Evolutionary conservation across 2,888 invertebrate species (phyloP).

Genomic region (Acleris laterana): DNA sequence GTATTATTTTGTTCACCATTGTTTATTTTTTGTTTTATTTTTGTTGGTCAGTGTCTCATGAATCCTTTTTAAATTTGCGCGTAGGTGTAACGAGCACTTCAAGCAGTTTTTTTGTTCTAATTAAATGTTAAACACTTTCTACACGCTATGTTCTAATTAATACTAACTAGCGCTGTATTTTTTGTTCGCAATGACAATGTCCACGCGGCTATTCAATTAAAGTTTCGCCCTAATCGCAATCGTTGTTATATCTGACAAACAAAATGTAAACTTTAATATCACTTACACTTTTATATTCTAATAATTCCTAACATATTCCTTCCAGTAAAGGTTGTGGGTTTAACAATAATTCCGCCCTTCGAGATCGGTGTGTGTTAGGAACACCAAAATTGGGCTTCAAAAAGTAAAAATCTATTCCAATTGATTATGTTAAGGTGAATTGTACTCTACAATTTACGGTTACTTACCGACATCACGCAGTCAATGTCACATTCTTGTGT

Average conservation of each 20-base stretch:
- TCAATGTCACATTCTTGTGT: constrained; percentile 67
- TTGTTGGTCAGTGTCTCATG: constrained; percentile 65
- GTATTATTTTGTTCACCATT: constrained; percentile 56
- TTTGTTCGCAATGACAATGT: neutral
- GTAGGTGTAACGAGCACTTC: constrained; percentile 50
- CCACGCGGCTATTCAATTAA: constrained; percentile 2
- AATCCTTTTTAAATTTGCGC: constrained; percentile 29
- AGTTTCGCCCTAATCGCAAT: constrained; percentile 13
- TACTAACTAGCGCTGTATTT: constrained; percentile 19
- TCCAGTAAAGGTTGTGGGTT: constrained; percentile 64
- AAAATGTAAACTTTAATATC: constrained; percentile 9
- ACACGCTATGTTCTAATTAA: constrained; percentile 25
- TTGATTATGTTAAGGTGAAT: constrained; percentile 34
- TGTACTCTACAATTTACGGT: constrained; percentile 23
- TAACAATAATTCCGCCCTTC: constrained; percentile 18
- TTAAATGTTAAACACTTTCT: constrained; percentile 56
- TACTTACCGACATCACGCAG: constrained; percentile 55
- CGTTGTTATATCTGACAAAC: constrained; percentile 11
- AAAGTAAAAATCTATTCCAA: constrained; percentile 45
- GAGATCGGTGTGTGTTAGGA: constrained; percentile 41
- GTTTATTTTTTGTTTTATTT: constrained; percentile 59
- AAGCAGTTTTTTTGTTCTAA: constrained; percentile 52
- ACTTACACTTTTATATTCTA: constrained; percentile 47
- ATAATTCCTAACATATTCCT: constrained; percentile 55
- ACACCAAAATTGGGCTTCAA: constrained; percentile 60